Evolutionary conservation across 35 echinoderm and acorn worm genomes (phyloP).

Genomic region (Apostichopus californicus): DNA sequence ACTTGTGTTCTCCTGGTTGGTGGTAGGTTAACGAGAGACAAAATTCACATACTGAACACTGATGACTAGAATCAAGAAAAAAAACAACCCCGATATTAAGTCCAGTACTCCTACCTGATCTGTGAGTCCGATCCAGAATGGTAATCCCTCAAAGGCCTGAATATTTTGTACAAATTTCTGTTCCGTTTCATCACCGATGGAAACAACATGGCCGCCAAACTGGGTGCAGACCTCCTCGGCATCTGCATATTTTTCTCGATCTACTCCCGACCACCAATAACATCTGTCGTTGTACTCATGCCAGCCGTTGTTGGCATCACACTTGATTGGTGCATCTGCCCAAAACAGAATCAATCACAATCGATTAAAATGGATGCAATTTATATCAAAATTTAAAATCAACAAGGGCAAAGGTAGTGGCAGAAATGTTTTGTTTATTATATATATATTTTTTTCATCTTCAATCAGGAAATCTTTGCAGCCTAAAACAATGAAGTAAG

Average conservation of each 20-base stretch:
- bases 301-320: conserved; percentile 50
- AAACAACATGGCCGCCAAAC: conserved; percentile 42
- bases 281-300: conserved; percentile 37
- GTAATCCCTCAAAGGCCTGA: conserved; percentile 42
- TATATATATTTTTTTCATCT: too few species aligned
- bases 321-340: conserved; percentile 22
- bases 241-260: neutral
- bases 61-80: too few species aligned
- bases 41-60: too few species aligned
- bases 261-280: conserved; percentile 52
- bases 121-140: conserved; percentile 45
- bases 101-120: conserved; percentile 17
- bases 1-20: too few species aligned
- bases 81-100: too few species aligned
- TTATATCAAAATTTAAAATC: too few species aligned
- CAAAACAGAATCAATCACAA: neutral
- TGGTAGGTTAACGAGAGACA: too few species aligned
- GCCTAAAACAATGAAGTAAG: too few species aligned
- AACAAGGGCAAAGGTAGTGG: too few species aligned
- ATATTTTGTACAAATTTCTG: conserved; percentile 39
- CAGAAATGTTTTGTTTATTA: too few species aligned
- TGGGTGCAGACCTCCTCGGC: conserved; percentile 21
- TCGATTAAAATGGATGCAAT: too few species aligned
- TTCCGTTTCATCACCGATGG: conserved; percentile 14
- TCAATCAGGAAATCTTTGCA: too few species aligned